phyloP scores from a whole-genome alignment of 2,888 invertebrate species.

The Deilephila porcellus region DNA sequence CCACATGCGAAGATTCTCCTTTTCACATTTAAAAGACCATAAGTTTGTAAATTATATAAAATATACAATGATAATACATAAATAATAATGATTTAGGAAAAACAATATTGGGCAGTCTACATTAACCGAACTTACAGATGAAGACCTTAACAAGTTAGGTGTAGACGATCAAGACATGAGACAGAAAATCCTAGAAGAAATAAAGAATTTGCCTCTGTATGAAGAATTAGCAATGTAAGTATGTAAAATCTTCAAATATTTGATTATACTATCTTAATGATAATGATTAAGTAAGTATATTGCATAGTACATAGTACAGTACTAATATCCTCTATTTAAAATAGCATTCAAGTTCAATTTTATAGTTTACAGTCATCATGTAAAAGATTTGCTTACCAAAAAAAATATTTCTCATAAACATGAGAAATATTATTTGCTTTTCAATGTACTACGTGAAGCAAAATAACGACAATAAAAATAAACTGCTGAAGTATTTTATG shows the following conservation, averaged over 20 bases:
- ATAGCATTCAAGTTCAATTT: too few species aligned
- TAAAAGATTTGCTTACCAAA: too few species aligned
- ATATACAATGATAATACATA: neutral
- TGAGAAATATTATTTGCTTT: too few species aligned
- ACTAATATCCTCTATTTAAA: too few species aligned
- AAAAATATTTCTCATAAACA: too few species aligned
- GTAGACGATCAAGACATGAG: constrained; percentile 68
- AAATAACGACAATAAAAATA: too few species aligned
- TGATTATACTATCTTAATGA: neutral
- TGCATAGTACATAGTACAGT: too few species aligned
- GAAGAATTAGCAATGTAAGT: constrained; percentile 50
- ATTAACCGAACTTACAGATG: constrained; percentile 70
- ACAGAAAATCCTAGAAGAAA: constrained; percentile 65
- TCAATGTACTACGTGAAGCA: too few species aligned
- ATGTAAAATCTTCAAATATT: neutral
- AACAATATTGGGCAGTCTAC: constrained; percentile 76
- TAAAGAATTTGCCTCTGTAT: constrained; percentile 72
- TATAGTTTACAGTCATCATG: too few species aligned
- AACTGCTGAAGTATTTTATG: too few species aligned
- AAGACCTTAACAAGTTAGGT: constrained; percentile 73
- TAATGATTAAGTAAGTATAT: neutral
- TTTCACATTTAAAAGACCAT: neutral
- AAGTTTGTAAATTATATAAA: neutral
- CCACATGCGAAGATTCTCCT: too few species aligned
- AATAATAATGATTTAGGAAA: constrained; percentile 56